These are phyloP conservation scores for Ctenomys sociabilis DNA, from an alignment of 2,113 vertebrate genomes.

Conservation along the genomic window DNA sequence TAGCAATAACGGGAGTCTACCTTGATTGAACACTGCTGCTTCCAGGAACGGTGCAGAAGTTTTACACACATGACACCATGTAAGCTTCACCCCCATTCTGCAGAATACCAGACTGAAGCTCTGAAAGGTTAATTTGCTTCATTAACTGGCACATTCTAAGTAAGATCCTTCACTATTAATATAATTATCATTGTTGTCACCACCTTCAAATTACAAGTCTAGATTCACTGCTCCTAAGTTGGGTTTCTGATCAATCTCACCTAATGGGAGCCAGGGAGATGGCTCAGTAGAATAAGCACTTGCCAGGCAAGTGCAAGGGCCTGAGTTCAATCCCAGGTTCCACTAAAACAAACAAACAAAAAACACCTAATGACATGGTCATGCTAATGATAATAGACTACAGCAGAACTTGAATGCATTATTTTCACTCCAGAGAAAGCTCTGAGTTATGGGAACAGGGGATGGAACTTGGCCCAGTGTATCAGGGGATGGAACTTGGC, in stretches of 20 bases:
- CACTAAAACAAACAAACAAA: no score
- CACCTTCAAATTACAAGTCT: background rate
- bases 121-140: background rate
- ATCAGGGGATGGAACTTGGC: background rate
- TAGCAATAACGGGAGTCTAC: background rate
- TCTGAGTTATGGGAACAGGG: background rate
- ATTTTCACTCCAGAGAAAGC: background rate
- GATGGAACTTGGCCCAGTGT: background rate
- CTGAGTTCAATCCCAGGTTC: no score
- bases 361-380: background rate
- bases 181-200: background rate
- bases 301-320: no score
- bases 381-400: background rate
- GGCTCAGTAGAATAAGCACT: no score
- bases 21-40: background rate
- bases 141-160: background rate
- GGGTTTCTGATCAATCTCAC: background rate
- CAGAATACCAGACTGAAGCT: background rate
- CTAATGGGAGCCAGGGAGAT: no score
- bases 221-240: background rate
- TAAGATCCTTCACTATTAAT: background rate
- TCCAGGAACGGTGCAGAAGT: background rate
- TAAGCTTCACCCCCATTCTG: background rate
- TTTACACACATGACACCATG: background rate
- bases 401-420: background rate